Base-by-base conservation (phyloP, 2,888 invertebrate genomes). In the Sinohyriopsis cumingii region DNA sequence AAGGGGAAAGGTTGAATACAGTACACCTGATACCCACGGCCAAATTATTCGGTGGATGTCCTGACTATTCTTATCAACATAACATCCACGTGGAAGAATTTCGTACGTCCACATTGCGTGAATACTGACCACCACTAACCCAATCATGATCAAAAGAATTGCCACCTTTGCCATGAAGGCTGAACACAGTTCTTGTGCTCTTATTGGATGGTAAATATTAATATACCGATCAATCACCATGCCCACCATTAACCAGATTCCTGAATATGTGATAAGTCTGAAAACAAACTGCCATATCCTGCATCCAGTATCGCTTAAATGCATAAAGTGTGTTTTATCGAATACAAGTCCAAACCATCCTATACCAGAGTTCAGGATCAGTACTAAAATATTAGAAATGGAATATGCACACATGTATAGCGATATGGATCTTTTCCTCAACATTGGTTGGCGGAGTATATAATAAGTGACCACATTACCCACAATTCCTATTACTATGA, bases 31-130 rank as follows among this genome's bases (percentile, higher is more conserved):
- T 53, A 81, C 73, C 82, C 83, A 83, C 3, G 80, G 78, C 87
- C 87, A 87, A 53, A 83, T 79, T 12, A 71, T 66, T 5, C 77
- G 77, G 66, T 84, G 81, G 22, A 82, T 72, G 67, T 82, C 78
- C 15, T 74, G 64, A 55, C 22, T 75, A 55, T 55, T 75, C 63
- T 71, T 68, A 71, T 56, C 22, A 61, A 66, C 70, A 5, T 57
- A 56, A 20, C 83, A 81, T 20, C 78, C 77, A 12, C 81, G 72
- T 12, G 71, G 67, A 15, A 75, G 69, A n/a, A 86, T 72, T 28
- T 80, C 80, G 61, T 79, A 84, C 6, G 80, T 82, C 87, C 87
- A 87, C 85, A 87, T 82, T 9, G 84, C 82, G 68, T 87, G 87
- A 3, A 86, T 80, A 71, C 82, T 83, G 57, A 86, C 71, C 24